phyloP scores from a whole-genome alignment of 2,797 vertebrate species.

The Rhabdomys pumilio region DNA sequence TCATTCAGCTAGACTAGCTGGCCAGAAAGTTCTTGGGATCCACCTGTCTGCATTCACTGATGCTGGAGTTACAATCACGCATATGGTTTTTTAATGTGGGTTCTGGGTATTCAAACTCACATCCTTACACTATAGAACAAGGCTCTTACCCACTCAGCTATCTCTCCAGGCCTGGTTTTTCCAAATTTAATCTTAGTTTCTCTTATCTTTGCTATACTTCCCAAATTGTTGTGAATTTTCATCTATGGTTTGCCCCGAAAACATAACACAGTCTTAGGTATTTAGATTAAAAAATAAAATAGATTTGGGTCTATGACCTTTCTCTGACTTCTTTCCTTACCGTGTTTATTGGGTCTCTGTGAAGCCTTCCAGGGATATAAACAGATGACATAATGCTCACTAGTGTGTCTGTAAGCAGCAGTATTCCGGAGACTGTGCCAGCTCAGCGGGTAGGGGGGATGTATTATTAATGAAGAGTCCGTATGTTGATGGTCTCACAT shows the following conservation, averaged over 20 bases:
- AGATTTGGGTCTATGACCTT: background rate
- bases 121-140: background rate
- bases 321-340: background rate
- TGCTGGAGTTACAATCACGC: background rate
- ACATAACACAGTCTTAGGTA: background rate
- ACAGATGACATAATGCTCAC: background rate
- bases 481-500: background rate
- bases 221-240: background rate
- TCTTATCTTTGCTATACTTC: background rate
- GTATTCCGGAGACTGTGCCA: background rate
- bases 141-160: background rate
- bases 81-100: background rate
- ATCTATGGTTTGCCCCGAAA: background rate
- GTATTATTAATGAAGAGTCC: slow-evolving; percentile 16
- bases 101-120: background rate
- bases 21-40: background rate
- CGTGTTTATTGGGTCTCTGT: background rate
- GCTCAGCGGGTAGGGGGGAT: background rate
- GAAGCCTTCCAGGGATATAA: background rate
- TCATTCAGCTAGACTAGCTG: background rate
- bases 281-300: background rate
- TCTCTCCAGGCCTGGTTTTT: background rate
- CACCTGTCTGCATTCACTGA: background rate
- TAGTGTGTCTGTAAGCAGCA: background rate
- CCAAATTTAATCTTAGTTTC: slow-evolving; percentile 1